phyloP scores from a whole-genome alignment of 2,113 vertebrate species.

The Festucalex cinctus region DNA sequence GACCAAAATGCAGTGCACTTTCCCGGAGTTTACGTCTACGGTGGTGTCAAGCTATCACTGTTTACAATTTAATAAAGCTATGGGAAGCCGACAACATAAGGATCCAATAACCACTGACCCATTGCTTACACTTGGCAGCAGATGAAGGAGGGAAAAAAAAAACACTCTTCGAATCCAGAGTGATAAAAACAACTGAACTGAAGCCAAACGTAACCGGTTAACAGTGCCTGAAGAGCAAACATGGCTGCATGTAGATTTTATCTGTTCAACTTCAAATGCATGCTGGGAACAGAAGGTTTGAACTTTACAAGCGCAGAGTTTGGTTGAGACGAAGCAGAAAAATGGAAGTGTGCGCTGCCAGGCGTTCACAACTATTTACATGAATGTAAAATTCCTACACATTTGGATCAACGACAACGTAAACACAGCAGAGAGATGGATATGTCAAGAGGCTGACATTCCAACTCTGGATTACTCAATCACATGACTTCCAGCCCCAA shows the following conservation, averaged over 20 bases:
- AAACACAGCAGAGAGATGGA: not conserved
- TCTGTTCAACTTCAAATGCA: slow-evolving; percentile 3
- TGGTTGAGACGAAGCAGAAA: not conserved
- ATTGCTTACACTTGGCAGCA: slow-evolving; percentile 30
- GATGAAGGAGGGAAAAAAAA: not conserved
- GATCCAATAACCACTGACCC: slow-evolving; percentile 9
- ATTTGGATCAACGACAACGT: slow-evolving; percentile 11
- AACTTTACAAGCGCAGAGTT: slow-evolving; percentile 2
- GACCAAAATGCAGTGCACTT: too few relatives aligned
- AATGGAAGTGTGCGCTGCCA: not conserved
- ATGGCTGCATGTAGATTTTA: slow-evolving; percentile 13
- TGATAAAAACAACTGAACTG: slow-evolving; percentile 6
- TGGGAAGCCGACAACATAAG: slow-evolving; percentile 19
- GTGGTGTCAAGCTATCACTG: not conserved
- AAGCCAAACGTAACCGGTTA: slow-evolving; percentile 12
- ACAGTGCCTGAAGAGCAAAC: slow-evolving; percentile 4
- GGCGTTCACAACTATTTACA: not conserved
- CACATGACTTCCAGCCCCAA: not conserved
- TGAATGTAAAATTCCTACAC: not conserved
- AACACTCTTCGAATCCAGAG: not conserved
- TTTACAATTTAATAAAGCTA: slow-evolving; percentile 4
- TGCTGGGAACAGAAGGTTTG: slow-evolving; percentile 16
- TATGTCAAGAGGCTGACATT: not conserved
- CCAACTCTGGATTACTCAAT: not conserved
- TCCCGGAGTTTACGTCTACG: not conserved